phyloP scores from a whole-genome alignment of 2,797 vertebrate genomes.

The Fistularia tabacaria region DNA sequence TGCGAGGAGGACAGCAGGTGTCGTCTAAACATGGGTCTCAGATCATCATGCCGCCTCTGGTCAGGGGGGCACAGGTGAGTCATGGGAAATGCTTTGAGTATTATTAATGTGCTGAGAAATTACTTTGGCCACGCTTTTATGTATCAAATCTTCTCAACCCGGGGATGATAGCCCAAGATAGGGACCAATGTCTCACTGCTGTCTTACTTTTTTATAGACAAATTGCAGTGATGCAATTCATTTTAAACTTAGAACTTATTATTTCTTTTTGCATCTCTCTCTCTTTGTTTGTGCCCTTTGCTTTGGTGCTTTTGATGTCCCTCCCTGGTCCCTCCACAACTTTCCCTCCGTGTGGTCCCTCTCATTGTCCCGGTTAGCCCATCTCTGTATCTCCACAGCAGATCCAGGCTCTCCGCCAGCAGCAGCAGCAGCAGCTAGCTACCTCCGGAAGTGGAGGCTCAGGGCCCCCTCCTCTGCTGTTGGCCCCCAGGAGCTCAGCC shows the following conservation, averaged over 20 bases:
- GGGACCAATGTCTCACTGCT: neutral
- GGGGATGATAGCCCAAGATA: neutral
- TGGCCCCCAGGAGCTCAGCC: slow-evolving; percentile 82
- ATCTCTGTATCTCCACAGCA: slow-evolving; percentile 84
- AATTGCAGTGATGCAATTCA: slow-evolving; percentile 17
- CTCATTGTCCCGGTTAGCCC: slow-evolving; percentile 68
- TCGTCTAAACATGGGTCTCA: slow-evolving; percentile 85
- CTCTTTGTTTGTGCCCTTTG: slow-evolving; percentile 48
- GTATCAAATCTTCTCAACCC: neutral
- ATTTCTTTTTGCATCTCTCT: slow-evolving; percentile 41
- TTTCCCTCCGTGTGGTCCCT: slow-evolving; percentile 33
- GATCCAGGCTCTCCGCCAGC: slow-evolving; percentile 90
- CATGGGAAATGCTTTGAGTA: neutral
- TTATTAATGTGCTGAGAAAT: too few relatives aligned
- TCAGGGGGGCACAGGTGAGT: slow-evolving; percentile 90
- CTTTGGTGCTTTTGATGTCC: slow-evolving; percentile 46
- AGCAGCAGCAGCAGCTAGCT: slow-evolving; percentile 83
- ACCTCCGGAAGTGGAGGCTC: slow-evolving; percentile 69
- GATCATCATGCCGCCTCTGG: slow-evolving; percentile 94
- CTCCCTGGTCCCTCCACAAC: slow-evolving; percentile 36
- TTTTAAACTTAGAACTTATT: slow-evolving; percentile 39
- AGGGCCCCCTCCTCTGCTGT: slow-evolving; percentile 86
- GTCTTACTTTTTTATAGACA: slow-evolving; percentile 8
- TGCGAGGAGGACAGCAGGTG: slow-evolving; percentile 86
- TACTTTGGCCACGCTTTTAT: too few relatives aligned